Percentiles rank a stretch among this genome's conserved stretches.
These are phyloP conservation scores for Drosophila mulleri DNA, from an alignment of 2,888 invertebrate species.

Conservation along the genomic window DNA sequence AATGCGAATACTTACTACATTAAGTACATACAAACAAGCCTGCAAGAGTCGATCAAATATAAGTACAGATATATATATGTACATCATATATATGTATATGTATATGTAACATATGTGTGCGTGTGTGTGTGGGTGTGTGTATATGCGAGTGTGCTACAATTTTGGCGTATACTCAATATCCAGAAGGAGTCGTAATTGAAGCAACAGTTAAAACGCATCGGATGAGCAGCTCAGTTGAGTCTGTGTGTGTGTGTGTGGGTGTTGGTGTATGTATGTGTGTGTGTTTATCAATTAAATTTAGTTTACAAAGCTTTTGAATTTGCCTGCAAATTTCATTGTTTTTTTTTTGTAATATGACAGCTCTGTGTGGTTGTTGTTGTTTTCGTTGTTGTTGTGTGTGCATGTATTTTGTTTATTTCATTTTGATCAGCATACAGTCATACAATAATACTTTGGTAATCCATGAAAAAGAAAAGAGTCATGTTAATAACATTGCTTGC, in stretches of 20 bases:
- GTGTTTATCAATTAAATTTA: conserved; percentile 34
- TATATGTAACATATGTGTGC: conserved; percentile 28
- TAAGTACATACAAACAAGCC: conserved; percentile 83
- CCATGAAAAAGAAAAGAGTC: conserved; percentile 44
- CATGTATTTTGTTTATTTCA: conserved; percentile 29
- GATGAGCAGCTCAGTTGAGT: conserved; percentile 14
- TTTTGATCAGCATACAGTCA: conserved; percentile 45
- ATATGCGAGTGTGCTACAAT: conserved; percentile 29
- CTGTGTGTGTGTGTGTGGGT: conserved; percentile 7
- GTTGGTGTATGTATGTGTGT: conserved; percentile 9
- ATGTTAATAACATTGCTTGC: conserved; percentile 64
- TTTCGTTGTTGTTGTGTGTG: conserved; percentile 21
- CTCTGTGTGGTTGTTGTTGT: conserved; percentile 17
- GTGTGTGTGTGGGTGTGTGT: conserved; percentile 21
- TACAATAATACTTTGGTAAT: conserved; percentile 37
- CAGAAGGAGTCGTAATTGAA: conserved; percentile 35
- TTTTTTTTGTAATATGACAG: conserved; percentile 4
- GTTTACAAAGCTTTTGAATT: conserved; percentile 31
- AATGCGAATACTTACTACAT: conserved; percentile 75
- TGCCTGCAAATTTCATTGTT: conserved; percentile 33
- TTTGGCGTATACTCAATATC: conserved; percentile 24
- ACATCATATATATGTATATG: conserved; percentile 12
- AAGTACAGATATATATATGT: conserved; percentile 43
- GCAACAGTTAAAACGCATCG: conserved; percentile 39
- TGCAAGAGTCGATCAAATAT: conserved; percentile 73